A percentile compares a stretch with the other conserved stretches of the same genome.
Conservation (phyloP, 2,797 vertebrate species). For the Synaphobranchus kaupii region DNA sequence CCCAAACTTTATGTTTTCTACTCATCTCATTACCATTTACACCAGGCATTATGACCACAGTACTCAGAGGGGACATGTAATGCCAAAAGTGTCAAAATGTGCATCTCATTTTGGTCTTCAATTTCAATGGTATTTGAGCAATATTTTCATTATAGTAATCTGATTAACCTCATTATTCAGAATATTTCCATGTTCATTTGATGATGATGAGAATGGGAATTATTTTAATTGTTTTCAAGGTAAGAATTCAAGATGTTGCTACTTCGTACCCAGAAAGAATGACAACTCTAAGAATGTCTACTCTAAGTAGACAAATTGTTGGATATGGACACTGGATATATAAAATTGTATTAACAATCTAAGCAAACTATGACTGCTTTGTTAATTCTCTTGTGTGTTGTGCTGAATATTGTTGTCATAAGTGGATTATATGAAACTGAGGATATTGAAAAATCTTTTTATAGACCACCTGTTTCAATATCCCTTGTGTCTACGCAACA, state of each 20-base stretch:
- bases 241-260: background rate
- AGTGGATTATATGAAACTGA: background rate
- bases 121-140: background rate
- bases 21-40: background rate
- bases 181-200: no score
- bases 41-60: background rate
- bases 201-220: background rate
- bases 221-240: background rate
- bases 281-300: background rate
- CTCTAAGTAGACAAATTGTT: background rate
- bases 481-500: background rate
- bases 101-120: background rate
- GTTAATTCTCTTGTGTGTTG: background rate
- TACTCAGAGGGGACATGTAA: background rate
- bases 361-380: background rate
- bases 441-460: conserved; percentile 7
- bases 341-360: background rate
- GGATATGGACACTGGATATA: background rate
- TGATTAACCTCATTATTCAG: background rate
- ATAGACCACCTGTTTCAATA: conserved; percentile 8
- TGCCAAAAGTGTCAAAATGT: background rate
- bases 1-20: background rate
- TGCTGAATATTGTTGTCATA: background rate
- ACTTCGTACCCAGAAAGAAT: background rate
- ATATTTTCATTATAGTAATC: background rate